Evolutionary conservation across 2,113 vertebrate genomes (phyloP).

Genomic region (Aspidoscelis tigris): DNA sequence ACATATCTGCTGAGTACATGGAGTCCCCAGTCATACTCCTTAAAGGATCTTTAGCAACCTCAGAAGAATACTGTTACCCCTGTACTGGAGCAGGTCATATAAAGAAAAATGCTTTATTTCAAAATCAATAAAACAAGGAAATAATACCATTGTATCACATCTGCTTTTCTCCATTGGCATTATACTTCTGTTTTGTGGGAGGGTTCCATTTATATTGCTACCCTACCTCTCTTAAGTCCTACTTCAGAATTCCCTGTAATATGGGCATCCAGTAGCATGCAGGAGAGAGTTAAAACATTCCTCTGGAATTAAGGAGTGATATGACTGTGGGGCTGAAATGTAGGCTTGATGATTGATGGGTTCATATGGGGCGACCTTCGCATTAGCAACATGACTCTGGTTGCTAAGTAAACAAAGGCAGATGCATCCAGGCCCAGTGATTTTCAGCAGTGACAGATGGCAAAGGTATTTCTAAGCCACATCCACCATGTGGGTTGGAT

Average conservation of each 20-base stretch:
- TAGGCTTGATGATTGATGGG: conserved; percentile 79
- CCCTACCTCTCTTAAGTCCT: background rate
- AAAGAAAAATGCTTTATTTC: background rate
- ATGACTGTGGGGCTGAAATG: conserved; percentile 42
- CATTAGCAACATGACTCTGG: conserved; percentile 82
- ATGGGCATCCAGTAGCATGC: rapidly evolving
- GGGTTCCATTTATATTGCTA: background rate
- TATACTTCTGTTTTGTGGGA: rapidly evolving
- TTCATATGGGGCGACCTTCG: conserved; percentile 83
- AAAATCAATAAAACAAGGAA: conserved; percentile 14
- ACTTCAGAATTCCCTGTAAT: conserved; percentile 13
- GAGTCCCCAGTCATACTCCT: background rate
- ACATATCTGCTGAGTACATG: background rate
- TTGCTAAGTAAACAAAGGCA: conserved; percentile 89
- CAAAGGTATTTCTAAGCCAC: conserved; percentile 71
- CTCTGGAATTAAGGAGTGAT: conserved; percentile 49
- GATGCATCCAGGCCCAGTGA: conserved; percentile 77
- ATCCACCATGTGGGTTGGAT: conserved; percentile 69
- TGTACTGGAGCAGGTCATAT: background rate
- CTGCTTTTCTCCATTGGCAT: background rate
- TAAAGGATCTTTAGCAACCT: background rate
- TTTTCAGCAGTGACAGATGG: conserved; percentile 77
- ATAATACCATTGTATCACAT: background rate
- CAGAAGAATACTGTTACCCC: background rate
- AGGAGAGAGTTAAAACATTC: conserved; percentile 53